A percentile compares a stretch with the other conserved stretches of the same genome.
Evolutionary conservation across 2,888 invertebrate genomes (phyloP).

Genomic region (Noctua pronuba): DNA sequence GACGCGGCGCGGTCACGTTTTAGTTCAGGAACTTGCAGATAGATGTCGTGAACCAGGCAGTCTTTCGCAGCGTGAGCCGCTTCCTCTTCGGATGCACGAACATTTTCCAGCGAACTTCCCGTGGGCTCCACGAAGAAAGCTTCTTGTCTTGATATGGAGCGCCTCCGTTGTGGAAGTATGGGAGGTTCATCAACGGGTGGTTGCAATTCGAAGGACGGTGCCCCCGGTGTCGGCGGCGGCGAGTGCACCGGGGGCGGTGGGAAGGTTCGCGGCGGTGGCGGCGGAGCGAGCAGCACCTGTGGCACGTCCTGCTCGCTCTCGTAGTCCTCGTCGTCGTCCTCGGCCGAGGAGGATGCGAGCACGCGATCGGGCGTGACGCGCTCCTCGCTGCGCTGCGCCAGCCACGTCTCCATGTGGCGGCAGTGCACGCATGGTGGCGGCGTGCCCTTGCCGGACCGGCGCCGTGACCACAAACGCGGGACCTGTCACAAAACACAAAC

Average conservation of each 20-base stretch:
- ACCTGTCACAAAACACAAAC: slow-evolving; percentile 82
- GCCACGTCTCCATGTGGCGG: slow-evolving; percentile 94
- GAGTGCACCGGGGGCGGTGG: slow-evolving; percentile 83
- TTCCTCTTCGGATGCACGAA: slow-evolving; percentile 89
- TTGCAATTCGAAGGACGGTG: slow-evolving; percentile 90
- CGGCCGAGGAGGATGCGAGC: slow-evolving; percentile 84
- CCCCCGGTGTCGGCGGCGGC: slow-evolving; percentile 89
- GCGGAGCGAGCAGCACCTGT: slow-evolving; percentile 92
- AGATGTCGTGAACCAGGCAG: slow-evolving; percentile 92
- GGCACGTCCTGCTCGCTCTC: slow-evolving; percentile 89
- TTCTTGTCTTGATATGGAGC: slow-evolving; percentile 95
- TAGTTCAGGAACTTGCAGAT: slow-evolving; percentile 95
- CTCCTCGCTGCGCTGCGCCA: slow-evolving; percentile 88
- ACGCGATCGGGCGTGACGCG: slow-evolving; percentile 83
- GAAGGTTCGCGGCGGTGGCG: slow-evolving; percentile 84
- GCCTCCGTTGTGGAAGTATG: slow-evolving; percentile 90
- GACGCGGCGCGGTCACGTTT: slow-evolving; percentile 96
- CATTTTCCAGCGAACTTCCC: slow-evolving; percentile 93
- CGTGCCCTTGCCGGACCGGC: slow-evolving; percentile 92
- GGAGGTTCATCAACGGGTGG: slow-evolving; percentile 87
- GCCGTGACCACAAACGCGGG: slow-evolving; percentile 91
- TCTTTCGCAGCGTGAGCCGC: slow-evolving; percentile 80
- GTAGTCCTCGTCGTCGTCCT: slow-evolving; percentile 88
- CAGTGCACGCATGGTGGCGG: slow-evolving; percentile 94
- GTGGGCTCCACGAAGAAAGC: slow-evolving; percentile 95